phyloP scores from a whole-genome alignment of 1,140 invertebrate genomes.

The Pogonus chalceus region DNA sequence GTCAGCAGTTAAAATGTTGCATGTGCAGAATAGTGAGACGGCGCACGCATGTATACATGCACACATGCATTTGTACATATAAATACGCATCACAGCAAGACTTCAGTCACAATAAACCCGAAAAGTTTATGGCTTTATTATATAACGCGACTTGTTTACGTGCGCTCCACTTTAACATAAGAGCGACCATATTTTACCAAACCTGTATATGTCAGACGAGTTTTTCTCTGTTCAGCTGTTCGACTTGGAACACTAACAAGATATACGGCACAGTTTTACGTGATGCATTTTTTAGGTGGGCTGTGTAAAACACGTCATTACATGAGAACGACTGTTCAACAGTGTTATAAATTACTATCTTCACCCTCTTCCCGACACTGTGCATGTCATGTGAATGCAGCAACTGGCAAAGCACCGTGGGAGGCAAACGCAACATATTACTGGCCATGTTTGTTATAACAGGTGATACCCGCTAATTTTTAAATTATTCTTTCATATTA shows the following conservation, averaged over 20 bases:
- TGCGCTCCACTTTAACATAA: neutral
- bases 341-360: neutral
- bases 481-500: too few relatives aligned
- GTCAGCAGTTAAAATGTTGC: neutral
- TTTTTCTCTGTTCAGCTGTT: constrained; percentile 1
- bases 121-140: neutral
- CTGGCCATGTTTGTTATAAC: too few relatives aligned
- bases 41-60: neutral
- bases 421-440: too few relatives aligned
- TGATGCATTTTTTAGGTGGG: constrained; percentile 1
- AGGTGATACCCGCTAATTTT: too few relatives aligned
- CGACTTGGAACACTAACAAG: neutral
- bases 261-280: constrained; percentile 1
- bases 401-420: too few relatives aligned
- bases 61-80: neutral
- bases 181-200: neutral
- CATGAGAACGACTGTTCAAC: neutral
- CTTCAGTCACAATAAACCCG: too few relatives aligned
- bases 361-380: too few relatives aligned
- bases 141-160: neutral
- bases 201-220: neutral
- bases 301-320: constrained; percentile 5
- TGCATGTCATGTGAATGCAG: too few relatives aligned
- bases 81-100: neutral
- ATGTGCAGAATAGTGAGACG: too few relatives aligned